These are phyloP conservation scores for Sus scrofa DNA, from an alignment of 2,113 vertebrate species.

Conservation along the genomic window T2T-Sscrofa CM000814.6:96869001-96869500, in stretches of 20 bases:
- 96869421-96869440: background rate
- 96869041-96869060: background rate
- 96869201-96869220: background rate
- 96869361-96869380: background rate
- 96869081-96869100: background rate
- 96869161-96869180: background rate
- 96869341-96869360: conserved; percentile 36
- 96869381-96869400: background rate
- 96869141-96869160: background rate
- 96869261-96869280: background rate
- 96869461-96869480: background rate
- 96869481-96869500: background rate
- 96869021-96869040: background rate
- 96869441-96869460: background rate
- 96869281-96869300: background rate
- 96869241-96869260: background rate
- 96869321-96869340: background rate
- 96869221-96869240: background rate
- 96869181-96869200: background rate
- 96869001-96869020: background rate
- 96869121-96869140: background rate
- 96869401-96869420: background rate
- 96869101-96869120: background rate
- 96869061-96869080: background rate
- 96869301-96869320: conserved; percentile 11